A percentile compares a stretch with the other conserved stretches of the same genome.
phyloP scores from a whole-genome alignment of 2,113 vertebrate genomes.

The Butorides virescens region DNA sequence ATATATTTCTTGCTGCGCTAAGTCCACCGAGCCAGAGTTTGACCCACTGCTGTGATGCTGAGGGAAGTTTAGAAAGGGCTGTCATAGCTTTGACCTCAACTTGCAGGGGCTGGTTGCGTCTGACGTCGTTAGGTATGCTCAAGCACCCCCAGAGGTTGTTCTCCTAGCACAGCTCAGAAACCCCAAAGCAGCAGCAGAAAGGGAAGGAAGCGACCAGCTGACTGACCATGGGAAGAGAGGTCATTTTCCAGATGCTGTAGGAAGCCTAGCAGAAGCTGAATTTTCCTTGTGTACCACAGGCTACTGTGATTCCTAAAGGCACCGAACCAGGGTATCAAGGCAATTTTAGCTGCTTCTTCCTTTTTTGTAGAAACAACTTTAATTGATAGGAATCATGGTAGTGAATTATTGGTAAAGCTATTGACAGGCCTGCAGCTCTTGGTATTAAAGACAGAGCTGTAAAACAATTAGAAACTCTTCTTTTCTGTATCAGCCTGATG shows the following conservation, averaged over 20 bases:
- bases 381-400: background rate
- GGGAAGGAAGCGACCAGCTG: background rate
- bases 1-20: background rate
- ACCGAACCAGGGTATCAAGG: background rate
- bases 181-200: background rate
- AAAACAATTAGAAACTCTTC: background rate
- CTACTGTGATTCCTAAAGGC: background rate
- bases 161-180: background rate
- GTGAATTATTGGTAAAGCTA: background rate
- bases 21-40: background rate
- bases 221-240: fast-evolving
- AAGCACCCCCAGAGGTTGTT: background rate
- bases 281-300: background rate
- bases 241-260: background rate
- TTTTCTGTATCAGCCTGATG: background rate
- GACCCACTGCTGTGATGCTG: background rate
- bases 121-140: background rate
- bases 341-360: background rate
- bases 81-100: background rate
- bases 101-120: background rate
- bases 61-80: background rate
- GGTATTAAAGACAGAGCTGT: background rate
- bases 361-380: background rate
- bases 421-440: background rate
- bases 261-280: background rate